Evolutionary conservation across 2,888 invertebrate genomes (phyloP), one percentile per base, ranked within the genome.

Genomic region (Andrena camellia): DNA sequence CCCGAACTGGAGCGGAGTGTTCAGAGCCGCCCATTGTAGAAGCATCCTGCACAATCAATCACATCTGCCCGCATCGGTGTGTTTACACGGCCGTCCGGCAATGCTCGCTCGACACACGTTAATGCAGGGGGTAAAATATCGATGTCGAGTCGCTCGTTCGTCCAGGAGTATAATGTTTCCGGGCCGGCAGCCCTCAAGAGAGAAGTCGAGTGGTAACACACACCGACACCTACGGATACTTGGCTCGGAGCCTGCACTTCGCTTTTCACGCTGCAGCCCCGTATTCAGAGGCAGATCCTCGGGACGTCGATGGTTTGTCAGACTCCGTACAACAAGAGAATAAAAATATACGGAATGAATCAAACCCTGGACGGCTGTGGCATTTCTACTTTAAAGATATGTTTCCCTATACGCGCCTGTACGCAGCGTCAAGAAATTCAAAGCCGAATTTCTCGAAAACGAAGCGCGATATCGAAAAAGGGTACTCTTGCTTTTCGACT

Each of bases 231-330:
- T 60, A 59, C 20, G 33, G 6, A 66, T 31, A 42, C 70, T 74
- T 70, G 69, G 31, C 64, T 52, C 64, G 64, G 63, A 52, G 64
- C 59, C 59, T 74, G 74, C 74, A 50, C 74, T 74, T 66, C 33
- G 31, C 48, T 60, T 60, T 29, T 13, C 42, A 42, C 26, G 57
- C 20, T 29, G 7, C 3, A 35, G n/a, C 54, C n/a, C 33, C 17
- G 52, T 7, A 26, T 29, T 35, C 29, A n/a, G 20, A 20, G 20
- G 20, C 33, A 29, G 52, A 20, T 52, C 60, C 69, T 5, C 52
- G 17, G 42, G 33, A 29, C 35, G 42, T 42, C 57, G 42, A n/a
- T n/a, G 48, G 59, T 60, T 63, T 64, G 66, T 78, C 29, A 23
- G 31, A 57, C 23, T 48, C 6, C 20, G 54, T 10, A 29, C 26